These are phyloP conservation scores for Cryptoprocta ferox DNA, from an alignment of 2,797 vertebrate genomes.

Conservation along the genomic window DNA sequence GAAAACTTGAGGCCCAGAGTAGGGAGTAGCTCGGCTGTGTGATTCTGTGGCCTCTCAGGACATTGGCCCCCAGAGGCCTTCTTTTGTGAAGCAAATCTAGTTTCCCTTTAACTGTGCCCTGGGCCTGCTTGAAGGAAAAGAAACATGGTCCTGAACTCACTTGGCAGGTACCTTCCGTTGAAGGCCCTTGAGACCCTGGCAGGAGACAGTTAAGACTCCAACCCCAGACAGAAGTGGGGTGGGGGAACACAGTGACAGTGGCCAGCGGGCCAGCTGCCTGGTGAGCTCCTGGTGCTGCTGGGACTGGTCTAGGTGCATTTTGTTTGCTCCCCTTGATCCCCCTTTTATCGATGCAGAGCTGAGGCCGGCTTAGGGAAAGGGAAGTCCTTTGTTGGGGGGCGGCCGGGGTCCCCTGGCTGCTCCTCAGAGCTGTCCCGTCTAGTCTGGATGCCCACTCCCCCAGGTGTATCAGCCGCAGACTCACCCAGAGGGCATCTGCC, in stretches of 20 bases:
- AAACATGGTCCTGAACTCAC: background rate
- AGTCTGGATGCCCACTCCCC: background rate
- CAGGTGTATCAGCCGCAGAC: rapidly evolving
- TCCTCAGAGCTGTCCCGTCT: background rate
- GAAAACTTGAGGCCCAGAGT: background rate
- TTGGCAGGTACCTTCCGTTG: background rate
- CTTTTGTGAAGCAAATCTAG: background rate
- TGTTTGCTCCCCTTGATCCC: rapidly evolving
- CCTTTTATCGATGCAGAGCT: rapidly evolving
- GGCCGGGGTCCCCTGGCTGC: background rate
- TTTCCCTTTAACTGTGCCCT: constrained; percentile 31
- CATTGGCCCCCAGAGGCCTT: background rate
- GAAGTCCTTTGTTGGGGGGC: background rate
- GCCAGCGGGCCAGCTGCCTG: rapidly evolving
- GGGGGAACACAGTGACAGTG: rapidly evolving
- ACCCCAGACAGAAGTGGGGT: background rate
- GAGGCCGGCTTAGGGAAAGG: background rate
- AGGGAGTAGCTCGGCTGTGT: background rate
- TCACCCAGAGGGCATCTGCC: background rate
- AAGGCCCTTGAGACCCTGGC: background rate
- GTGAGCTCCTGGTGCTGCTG: background rate
- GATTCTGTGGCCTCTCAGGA: background rate
- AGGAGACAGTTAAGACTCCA: background rate
- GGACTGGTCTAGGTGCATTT: background rate
- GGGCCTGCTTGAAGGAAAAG: constrained; percentile 9